phyloP scores from a whole-genome alignment of 1,140 invertebrate species.

The Nebria ingens region DNA sequence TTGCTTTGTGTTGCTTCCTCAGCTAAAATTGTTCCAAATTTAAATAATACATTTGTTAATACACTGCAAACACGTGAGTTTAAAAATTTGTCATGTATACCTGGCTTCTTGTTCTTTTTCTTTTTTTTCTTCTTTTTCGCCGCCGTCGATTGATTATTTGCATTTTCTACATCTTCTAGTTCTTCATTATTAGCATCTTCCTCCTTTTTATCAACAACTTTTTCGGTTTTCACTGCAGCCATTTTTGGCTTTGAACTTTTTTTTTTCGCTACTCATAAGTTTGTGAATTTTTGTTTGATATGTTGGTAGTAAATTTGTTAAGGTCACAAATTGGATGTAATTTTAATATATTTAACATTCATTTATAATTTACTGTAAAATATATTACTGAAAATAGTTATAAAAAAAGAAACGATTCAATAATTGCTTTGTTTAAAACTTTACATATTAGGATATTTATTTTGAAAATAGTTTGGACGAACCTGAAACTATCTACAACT shows the following conservation, averaged over 20 bases:
- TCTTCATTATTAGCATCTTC: constrained; percentile 29
- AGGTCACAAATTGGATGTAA: no score
- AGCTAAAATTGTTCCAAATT: background rate
- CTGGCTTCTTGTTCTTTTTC: constrained; percentile 40
- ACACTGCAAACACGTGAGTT: background rate
- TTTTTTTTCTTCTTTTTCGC: constrained; percentile 55
- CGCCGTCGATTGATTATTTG: constrained; percentile 34
- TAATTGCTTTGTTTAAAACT: no score
- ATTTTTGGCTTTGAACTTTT: constrained; percentile 20
- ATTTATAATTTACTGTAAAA: no score
- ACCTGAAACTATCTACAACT: no score
- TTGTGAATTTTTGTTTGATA: no score
- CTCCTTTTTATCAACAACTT: constrained; percentile 24
- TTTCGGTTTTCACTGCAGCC: constrained; percentile 33
- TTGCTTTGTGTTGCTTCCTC: constrained; percentile 18
- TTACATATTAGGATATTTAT: no score
- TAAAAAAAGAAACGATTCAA: no score
- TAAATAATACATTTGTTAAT: background rate
- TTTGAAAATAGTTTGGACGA: no score
- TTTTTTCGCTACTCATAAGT: no score
- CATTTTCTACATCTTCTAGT: constrained; percentile 27
- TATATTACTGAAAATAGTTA: no score
- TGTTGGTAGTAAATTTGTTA: no score
- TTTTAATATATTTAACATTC: no score
- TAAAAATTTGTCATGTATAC: constrained; percentile 17